Evolutionary conservation across 1,140 invertebrate species (phyloP).

Genomic region (Drosophila mojavensis): DNA sequence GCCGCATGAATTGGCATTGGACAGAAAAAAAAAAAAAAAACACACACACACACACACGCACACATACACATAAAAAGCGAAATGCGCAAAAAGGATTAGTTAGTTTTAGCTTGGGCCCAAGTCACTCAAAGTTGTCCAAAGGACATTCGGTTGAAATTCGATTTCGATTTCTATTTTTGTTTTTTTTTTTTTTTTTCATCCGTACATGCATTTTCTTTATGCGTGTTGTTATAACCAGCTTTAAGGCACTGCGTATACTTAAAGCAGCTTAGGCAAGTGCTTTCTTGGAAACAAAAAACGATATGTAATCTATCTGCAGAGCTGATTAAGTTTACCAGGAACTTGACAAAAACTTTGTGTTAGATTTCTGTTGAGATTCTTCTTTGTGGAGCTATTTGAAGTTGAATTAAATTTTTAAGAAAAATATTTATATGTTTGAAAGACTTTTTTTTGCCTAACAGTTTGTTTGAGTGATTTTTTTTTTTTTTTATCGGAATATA

Average conservation of each 20-base stretch:
- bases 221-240: conserved; percentile 12
- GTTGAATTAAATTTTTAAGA: too few species aligned
- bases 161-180: conserved; percentile 48
- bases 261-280: not conserved
- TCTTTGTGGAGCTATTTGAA: too few species aligned
- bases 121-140: conserved; percentile 57
- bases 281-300: not conserved
- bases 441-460: too few species aligned
- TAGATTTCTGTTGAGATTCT: too few species aligned
- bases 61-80: conserved; percentile 18
- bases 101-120: conserved; percentile 50
- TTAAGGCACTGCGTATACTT: conserved; percentile 1
- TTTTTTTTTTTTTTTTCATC: not conserved
- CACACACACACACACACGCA: too few species aligned
- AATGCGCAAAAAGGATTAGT: conserved; percentile 79
- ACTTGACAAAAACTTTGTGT: too few species aligned
- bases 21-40: conserved; percentile 28
- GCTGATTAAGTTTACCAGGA: not conserved
- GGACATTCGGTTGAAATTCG: conserved; percentile 60
- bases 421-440: too few species aligned
- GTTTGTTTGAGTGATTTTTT: too few species aligned
- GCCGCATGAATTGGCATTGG: conserved; percentile 69
- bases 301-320: not conserved
- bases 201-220: conserved; percentile 45
- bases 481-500: too few species aligned